Evolutionary conservation across 2,888 invertebrate species (phyloP).

Genomic region (Amphipyra tragopoginis): DNA sequence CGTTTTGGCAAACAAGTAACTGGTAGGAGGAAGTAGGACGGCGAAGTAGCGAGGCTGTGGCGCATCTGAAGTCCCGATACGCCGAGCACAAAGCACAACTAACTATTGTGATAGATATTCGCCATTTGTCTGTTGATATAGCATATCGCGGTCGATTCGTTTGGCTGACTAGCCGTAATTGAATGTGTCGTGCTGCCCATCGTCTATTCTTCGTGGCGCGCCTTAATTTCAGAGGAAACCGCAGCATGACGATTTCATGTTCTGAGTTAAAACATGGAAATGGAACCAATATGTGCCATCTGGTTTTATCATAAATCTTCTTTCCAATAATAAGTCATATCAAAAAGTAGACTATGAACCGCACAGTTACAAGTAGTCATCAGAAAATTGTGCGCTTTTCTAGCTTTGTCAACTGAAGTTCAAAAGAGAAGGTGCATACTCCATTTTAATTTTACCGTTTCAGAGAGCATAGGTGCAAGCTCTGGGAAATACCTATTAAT

Average conservation of each 20-base stretch:
- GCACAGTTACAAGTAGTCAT: too few relatives aligned
- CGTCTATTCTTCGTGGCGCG: slow-evolving; percentile 7
- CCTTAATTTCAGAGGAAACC: slow-evolving; percentile 31
- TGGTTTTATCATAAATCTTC: not conserved
- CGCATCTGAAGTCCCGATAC: slow-evolving; percentile 29
- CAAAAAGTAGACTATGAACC: too few relatives aligned
- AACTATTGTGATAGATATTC: slow-evolving; percentile 26
- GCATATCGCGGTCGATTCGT: slow-evolving; percentile 9
- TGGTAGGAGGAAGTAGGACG: slow-evolving; percentile 58
- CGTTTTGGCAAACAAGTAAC: slow-evolving; percentile 70
- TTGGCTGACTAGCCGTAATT: slow-evolving; percentile 26
- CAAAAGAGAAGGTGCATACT: too few relatives aligned
- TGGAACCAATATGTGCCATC: slow-evolving; percentile 7
- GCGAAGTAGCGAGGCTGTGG: slow-evolving; percentile 30
- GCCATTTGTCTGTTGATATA: slow-evolving; percentile 30
- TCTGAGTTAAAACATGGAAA: slow-evolving; percentile 18
- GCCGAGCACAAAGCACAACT: slow-evolving; percentile 24
- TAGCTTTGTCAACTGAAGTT: too few relatives aligned
- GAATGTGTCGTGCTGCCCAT: slow-evolving; percentile 26
- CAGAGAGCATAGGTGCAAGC: too few relatives aligned
- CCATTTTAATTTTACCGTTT: too few relatives aligned
- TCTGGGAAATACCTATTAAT: too few relatives aligned
- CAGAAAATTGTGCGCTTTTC: too few relatives aligned
- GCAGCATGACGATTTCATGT: slow-evolving; percentile 24
- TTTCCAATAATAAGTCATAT: too few relatives aligned